phyloP scores from a whole-genome alignment of 2,888 invertebrate genomes.

The Ochropacha duplaris region DNA sequence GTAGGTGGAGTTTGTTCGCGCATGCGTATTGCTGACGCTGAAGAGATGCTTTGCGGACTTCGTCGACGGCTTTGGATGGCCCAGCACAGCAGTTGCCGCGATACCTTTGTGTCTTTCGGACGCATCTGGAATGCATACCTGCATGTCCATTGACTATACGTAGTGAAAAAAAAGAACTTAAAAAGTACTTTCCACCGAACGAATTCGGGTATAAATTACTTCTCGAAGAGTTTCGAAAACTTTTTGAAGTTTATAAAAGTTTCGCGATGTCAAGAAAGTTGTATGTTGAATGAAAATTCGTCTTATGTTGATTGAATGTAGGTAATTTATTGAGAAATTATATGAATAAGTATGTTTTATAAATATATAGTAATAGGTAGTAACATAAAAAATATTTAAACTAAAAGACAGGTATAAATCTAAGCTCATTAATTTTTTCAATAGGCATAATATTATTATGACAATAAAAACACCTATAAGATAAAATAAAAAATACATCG shows the following conservation, averaged over 20 bases:
- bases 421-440: too few species aligned
- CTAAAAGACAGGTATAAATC: too few species aligned
- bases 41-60: conserved; percentile 67
- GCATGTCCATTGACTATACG: conserved; percentile 29
- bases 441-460: too few species aligned
- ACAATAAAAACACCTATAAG: too few species aligned
- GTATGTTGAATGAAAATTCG: conserved; percentile 41
- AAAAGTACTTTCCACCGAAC: conserved; percentile 20
- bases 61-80: conserved; percentile 56
- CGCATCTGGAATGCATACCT: conserved; percentile 63
- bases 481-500: too few species aligned
- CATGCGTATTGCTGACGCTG: conserved; percentile 58
- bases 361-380: too few species aligned
- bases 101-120: conserved; percentile 58
- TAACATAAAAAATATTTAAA: too few species aligned
- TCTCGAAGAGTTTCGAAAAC: conserved; percentile 17
- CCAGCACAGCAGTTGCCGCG: conserved; percentile 70
- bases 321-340: not conserved
- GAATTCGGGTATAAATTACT: conserved; percentile 23
- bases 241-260: conserved; percentile 29
- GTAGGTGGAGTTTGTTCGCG: conserved; percentile 59
- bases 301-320: conserved; percentile 26
- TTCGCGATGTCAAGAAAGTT: conserved; percentile 35
- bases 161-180: conserved; percentile 35
- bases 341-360: not conserved